Evolutionary conservation across 2,888 invertebrate genomes (phyloP).

Genomic region (Caenorhabditis zanzibari): DNA sequence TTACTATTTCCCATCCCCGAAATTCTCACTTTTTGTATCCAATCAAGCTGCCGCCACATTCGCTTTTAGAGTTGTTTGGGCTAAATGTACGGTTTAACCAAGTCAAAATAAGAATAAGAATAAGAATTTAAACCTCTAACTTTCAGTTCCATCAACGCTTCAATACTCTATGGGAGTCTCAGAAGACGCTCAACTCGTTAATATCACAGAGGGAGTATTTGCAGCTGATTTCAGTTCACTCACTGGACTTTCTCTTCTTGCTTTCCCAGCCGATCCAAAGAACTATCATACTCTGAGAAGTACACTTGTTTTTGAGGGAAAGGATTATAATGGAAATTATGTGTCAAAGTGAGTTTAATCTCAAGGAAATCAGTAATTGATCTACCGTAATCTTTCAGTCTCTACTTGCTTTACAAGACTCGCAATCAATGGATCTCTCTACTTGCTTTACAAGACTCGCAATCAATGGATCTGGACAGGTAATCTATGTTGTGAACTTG

Average conservation of each 20-base stretch:
- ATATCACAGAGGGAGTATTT: not conserved
- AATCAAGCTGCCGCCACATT: constrained; percentile 13
- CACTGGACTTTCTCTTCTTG: constrained; percentile 20
- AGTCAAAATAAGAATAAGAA: no score
- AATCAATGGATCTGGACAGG: constrained; percentile 15
- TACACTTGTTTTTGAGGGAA: constrained; percentile 32
- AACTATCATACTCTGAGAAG: constrained; percentile 17
- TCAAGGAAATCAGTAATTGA: not conserved
- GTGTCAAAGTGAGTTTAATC: constrained; percentile 23
- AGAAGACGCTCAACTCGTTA: not conserved
- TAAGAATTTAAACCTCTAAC: no score
- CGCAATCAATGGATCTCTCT: constrained; percentile 33
- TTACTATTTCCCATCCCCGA: constrained; percentile 38
- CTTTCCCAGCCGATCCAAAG: constrained; percentile 8
- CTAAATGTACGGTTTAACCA: constrained; percentile 1
- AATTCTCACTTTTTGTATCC: constrained; percentile 26
- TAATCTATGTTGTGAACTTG: constrained; percentile 23
- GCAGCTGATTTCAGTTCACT: constrained; percentile 17
- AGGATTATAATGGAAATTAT: constrained; percentile 9
- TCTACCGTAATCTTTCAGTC: constrained; percentile 3
- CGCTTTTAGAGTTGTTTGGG: constrained; percentile 41
- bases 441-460: constrained; percentile 14
- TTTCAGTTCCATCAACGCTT: constrained; percentile 17
- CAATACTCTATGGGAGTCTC: not conserved
- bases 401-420: constrained; percentile 23